Base-by-base conservation (phyloP, 2,888 invertebrate species). In the Drosophila parthenogenetica region DNA sequence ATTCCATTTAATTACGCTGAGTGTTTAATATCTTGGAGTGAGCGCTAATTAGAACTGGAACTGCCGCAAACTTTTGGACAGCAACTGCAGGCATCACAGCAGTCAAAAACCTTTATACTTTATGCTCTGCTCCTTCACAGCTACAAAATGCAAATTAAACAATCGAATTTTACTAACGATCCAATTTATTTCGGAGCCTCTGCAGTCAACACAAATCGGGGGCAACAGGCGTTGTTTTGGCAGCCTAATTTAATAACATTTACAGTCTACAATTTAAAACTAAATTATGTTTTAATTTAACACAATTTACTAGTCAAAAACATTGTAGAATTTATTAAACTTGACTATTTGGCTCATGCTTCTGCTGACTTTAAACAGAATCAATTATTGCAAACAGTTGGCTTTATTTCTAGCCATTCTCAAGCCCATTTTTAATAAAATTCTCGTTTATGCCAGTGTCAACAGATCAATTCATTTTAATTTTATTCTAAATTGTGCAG, bases 1-100 rank as follows among this genome's bases (percentile, higher is more conserved):
- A 86, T 83, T 87, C 83, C 81, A 85, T 85, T 85, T 87, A 85
- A 85, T 85, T 85, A 86, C 83, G 83, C 55, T 72, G 88, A 82
- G 86, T 86, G 88, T 86, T 87, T 79, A 85, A 87, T 85, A 77
- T 81, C 79, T 79, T 69, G 60, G 64, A 65, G 77, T 69, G 35
- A 35, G 66, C 68, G 79, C 88, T 88, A 85, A 85, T 85, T 85
- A 85, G 86, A 79, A 58, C 77, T 68, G 60, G 39, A 74, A 83
- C 70, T 77, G 70, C 69, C 61, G 58, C 49, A 80, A 85, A 87
- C 11, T 65, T 85, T 85, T 60, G 69, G 77, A 77, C 87, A 71
- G 67, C 79, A 49, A 81, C 68, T 77, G 69, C 76, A 61, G 67
- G 54, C 46, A 53, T 40, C 46, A 29, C 37, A 46, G 13, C 29